Evolutionary conservation across 2,888 invertebrate genomes (phyloP), one percentile per base, ranked within the genome.

Genomic region (Brenthis ino): DNA sequence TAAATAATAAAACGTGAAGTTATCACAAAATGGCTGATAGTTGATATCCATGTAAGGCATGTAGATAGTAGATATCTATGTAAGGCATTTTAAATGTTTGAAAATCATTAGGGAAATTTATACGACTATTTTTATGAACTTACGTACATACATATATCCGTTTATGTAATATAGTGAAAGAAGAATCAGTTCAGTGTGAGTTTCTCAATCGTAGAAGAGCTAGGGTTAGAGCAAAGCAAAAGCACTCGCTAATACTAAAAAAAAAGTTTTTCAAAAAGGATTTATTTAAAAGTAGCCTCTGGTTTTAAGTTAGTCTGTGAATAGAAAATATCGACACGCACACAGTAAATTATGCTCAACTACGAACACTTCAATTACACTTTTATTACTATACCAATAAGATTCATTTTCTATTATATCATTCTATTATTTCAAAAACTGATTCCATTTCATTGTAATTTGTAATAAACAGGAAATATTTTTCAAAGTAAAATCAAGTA

Each of bases 281-380:
- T 51, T 37, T 57, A 14, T 24, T 65, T 24, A 55, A 55, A 13
- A 3, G 28, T n/a, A 37, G 43, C 28, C 3, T 58, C 51, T 58
- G 2, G 56, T 51, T 43, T 8, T 43, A 51, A 43, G 24, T 5
- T 51, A 51, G 14, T 16, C 67, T 67, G 61, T 61, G 28, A 8
- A 24, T 24, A 57, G 63, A 55, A 48, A 24, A 24, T 67, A 67
- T 67, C 63, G 24, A 63, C 67, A 67, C 67, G 67, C 67, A 67
- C 67, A 57, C 12, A 51, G 61, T 67, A 67, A 67, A 67, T 63
- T 67, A 67, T 43, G 57, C 13, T n/a, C 56, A 24, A 14, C 24
- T 43, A n/a, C 1, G 12, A 51, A 37, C 55, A 37, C 6, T n/a
- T 8, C 6, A 51, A 57, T 37, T 43, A 13, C 14, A 51, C 14